A percentile compares a stretch with the other conserved stretches of the same genome.
phyloP scores from a whole-genome alignment of 2,888 invertebrate genomes.

The Drosophila peninsularis region DNA sequence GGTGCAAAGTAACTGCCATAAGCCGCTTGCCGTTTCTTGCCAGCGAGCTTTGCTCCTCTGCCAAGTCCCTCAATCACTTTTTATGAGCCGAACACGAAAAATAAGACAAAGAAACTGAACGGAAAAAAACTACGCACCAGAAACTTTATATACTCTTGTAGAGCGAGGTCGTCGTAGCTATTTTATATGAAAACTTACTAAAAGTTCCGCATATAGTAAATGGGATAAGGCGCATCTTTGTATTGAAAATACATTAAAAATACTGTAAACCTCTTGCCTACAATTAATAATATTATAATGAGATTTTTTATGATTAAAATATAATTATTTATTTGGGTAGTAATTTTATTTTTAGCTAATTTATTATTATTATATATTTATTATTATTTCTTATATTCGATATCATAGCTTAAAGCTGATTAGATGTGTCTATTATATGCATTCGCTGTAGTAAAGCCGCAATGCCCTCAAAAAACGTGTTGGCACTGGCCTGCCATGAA shows the following conservation, averaged over 20 bases:
- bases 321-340: no score
- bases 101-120: not conserved
- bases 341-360: no score
- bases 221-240: no score
- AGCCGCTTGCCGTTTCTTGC: constrained; percentile 54
- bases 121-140: not conserved
- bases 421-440: no score
- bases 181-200: not conserved
- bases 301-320: no score
- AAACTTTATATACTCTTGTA: constrained; percentile 2
- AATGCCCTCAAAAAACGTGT: constrained; percentile 26
- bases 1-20: constrained; percentile 77
- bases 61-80: constrained; percentile 49
- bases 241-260: no score
- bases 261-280: no score
- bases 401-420: no score
- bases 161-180: not conserved
- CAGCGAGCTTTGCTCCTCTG: constrained; percentile 13
- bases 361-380: no score
- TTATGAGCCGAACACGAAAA: constrained; percentile 31
- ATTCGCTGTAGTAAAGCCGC: not conserved
- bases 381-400: no score
- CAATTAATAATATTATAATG: no score
- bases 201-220: not conserved
- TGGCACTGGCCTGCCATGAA: constrained; percentile 32